Percentiles rank a stretch among this genome's conserved stretches.
Conservation (phyloP, 2,888 invertebrate species). For the Hemithea aestivaria region DNA sequence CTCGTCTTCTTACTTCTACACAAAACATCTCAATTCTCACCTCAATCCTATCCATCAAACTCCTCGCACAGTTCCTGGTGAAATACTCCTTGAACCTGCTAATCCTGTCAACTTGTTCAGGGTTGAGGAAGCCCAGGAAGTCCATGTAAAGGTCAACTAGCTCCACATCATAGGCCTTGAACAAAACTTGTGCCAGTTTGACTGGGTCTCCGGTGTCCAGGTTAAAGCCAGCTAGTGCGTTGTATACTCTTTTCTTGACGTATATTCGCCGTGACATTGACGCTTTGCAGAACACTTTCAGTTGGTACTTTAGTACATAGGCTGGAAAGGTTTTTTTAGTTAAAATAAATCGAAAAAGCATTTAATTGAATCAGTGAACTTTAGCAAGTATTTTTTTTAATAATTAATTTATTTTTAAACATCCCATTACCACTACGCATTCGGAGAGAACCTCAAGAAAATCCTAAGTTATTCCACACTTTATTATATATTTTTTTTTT, state of each 20-base stretch:
- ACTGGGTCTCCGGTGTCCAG: conserved; percentile 34
- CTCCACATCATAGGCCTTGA: conserved; percentile 33
- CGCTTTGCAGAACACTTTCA: conserved; percentile 41
- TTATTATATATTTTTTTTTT: too few species aligned
- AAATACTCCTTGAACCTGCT: conserved; percentile 57
- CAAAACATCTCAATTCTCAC: conserved; percentile 8
- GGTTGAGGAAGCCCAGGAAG: conserved; percentile 56
- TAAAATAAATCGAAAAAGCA: too few species aligned
- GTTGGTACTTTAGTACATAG: conserved; percentile 45
- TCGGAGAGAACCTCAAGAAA: too few species aligned
- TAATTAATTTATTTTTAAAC: too few species aligned
- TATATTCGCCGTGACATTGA: conserved; percentile 24
- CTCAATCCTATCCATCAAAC: conserved; percentile 49
- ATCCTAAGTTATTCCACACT: too few species aligned
- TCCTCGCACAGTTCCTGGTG: conserved; percentile 39
- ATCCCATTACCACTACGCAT: too few species aligned
- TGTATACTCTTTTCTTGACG: conserved; percentile 37
- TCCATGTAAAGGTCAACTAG: conserved; percentile 54
- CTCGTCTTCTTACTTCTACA: too few species aligned
- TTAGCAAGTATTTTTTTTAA: too few species aligned
- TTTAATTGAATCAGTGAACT: too few species aligned
- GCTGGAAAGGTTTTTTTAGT: conserved; percentile 49
- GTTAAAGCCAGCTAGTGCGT: conserved; percentile 42
- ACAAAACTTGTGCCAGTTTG: conserved; percentile 34
- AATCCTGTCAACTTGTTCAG: conserved; percentile 54